A percentile compares a stretch with the other conserved stretches of the same genome.
Conservation (phyloP, 2,113 vertebrate genomes). For the Stercorarius parasiticus region DNA sequence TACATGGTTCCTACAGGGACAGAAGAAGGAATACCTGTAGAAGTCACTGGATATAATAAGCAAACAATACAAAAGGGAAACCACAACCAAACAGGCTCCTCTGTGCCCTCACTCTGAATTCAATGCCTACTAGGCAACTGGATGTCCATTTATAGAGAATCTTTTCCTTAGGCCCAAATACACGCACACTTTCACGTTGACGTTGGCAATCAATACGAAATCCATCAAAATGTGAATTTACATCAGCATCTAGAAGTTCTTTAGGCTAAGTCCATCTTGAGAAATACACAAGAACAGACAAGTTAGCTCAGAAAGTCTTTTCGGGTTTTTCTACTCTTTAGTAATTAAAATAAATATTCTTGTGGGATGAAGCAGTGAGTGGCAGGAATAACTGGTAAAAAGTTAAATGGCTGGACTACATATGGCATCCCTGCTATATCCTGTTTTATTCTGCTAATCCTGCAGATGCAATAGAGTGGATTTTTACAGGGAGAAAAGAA, state of each 20-base stretch:
- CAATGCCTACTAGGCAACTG: background rate
- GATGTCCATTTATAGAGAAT: constrained; percentile 25
- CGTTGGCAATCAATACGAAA: constrained; percentile 22
- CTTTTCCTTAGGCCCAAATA: background rate
- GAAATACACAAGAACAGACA: background rate
- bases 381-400: background rate
- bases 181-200: background rate
- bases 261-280: background rate
- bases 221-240: background rate
- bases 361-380: background rate
- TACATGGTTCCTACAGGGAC: background rate
- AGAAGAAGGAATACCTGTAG: background rate
- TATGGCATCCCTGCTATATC: background rate
- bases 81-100: background rate
- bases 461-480: background rate
- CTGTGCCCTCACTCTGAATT: background rate
- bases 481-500: background rate
- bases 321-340: background rate
- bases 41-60: background rate
- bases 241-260: background rate
- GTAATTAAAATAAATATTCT: background rate
- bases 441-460: background rate
- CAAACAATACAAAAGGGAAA: background rate
- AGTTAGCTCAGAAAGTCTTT: background rate
- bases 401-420: background rate